Percentiles rank a stretch among this genome's conserved stretches.
These are phyloP conservation scores for Phaethornis superciliosus DNA, from an alignment of 2,113 vertebrate species.

Conservation along the genomic window DNA sequence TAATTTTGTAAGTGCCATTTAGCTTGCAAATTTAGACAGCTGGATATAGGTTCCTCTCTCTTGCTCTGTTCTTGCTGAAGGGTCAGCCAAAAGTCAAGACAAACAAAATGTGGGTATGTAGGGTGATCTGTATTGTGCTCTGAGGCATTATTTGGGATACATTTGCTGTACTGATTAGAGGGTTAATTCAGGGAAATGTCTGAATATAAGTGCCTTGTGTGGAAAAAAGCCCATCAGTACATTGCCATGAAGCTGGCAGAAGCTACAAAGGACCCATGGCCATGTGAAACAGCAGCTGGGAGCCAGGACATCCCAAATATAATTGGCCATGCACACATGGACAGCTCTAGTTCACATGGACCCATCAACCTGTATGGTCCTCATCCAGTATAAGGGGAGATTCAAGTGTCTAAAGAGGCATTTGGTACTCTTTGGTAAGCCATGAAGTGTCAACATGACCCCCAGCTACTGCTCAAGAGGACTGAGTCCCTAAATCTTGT, in stretches of 20 bases:
- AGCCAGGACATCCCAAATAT: background rate
- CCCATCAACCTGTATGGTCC: accelerated
- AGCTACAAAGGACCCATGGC: background rate
- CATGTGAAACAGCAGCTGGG: background rate
- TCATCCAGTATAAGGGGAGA: background rate
- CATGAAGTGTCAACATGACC: background rate
- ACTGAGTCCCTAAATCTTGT: accelerated
- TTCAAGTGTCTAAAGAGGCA: background rate
- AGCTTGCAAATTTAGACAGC: background rate
- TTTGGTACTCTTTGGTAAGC: background rate
- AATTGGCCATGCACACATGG: background rate
- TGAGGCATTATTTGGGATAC: background rate
- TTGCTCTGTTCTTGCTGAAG: background rate
- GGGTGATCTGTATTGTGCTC: background rate
- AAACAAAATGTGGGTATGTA: background rate
- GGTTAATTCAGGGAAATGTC: background rate
- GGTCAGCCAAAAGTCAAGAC: background rate
- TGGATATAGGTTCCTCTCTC: background rate
- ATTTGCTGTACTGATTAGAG: accelerated
- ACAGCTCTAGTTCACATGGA: background rate
- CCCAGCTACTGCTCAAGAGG: background rate
- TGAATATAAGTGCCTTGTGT: background rate
- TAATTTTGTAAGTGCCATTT: background rate
- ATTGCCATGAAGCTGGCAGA: background rate
- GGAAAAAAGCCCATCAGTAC: background rate